Conservation (phyloP, 2,797 vertebrate genomes). For the Neomorphus geoffroyi region DNA sequence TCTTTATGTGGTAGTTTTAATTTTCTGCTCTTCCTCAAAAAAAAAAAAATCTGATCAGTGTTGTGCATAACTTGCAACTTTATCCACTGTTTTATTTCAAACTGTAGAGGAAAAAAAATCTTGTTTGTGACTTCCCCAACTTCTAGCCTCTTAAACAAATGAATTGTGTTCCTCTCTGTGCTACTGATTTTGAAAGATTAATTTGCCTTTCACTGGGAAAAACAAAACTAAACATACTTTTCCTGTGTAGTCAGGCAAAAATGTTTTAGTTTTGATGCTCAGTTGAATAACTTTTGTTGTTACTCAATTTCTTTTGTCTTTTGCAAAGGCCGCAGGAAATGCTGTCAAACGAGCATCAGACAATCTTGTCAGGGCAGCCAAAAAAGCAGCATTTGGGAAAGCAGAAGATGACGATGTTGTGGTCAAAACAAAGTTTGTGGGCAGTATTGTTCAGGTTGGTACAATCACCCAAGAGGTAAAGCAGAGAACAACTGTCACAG, state of each 20-base stretch:
- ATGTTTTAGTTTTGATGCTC: neutral
- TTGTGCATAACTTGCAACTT: neutral
- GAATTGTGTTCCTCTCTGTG: neutral
- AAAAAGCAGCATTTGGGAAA: constrained; percentile 97
- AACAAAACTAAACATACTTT: neutral
- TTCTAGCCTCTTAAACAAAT: neutral
- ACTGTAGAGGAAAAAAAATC: neutral
- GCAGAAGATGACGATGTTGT: constrained; percentile 92
- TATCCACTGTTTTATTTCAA: neutral
- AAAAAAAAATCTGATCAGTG: neutral
- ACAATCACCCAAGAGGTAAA: neutral
- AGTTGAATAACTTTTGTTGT: neutral
- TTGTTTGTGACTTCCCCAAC: neutral
- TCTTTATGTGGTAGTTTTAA: neutral
- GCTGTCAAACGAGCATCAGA: constrained; percentile 98
- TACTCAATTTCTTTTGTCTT: neutral
- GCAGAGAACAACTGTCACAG: neutral
- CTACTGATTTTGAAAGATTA: neutral
- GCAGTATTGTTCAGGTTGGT: constrained; percentile 97
- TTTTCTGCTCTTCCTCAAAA: neutral
- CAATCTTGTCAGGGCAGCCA: constrained; percentile 94
- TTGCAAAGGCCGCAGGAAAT: constrained; percentile 89
- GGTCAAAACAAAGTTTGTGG: constrained; percentile 98
- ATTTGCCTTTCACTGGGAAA: neutral
- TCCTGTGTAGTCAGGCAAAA: neutral